Conservation (phyloP, 2,888 invertebrate species). For the Pimpla rufipes region DNA sequence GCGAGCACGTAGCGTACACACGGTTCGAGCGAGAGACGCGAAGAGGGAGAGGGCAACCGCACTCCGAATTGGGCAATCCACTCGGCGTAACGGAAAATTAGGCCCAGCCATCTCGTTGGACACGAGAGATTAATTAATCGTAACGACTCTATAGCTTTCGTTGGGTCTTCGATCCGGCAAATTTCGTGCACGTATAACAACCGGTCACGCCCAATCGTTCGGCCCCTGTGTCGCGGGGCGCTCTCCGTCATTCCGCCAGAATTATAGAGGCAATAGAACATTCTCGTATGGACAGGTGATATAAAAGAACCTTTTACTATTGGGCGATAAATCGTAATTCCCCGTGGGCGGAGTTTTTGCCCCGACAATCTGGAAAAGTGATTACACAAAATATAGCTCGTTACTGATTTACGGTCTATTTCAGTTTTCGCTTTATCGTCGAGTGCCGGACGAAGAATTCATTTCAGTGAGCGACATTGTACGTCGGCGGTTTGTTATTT, state of each 20-base stretch:
- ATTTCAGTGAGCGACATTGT: not conserved
- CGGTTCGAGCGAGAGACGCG: conserved; percentile 2
- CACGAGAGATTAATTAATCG: conserved; percentile 64
- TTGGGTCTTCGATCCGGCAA: conserved; percentile 37
- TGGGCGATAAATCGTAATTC: conserved; percentile 10
- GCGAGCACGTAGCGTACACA: not conserved
- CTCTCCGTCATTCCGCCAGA: conserved; percentile 16
- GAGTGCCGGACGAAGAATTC: not conserved
- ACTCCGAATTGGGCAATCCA: conserved; percentile 61
- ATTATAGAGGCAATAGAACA: conserved; percentile 17
- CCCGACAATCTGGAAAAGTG: not conserved
- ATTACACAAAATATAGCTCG: not conserved
- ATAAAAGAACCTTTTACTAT: conserved; percentile 13
- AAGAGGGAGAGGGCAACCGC: conserved; percentile 53
- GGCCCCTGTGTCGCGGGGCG: not conserved
- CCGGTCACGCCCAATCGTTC: conserved; percentile 43
- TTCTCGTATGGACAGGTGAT: not conserved
- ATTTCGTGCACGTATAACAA: conserved; percentile 41
- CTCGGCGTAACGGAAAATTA: conserved; percentile 67
- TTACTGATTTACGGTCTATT: not conserved
- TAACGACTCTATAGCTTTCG: conserved; percentile 44
- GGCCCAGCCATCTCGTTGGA: conserved; percentile 62
- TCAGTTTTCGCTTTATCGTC: not conserved
- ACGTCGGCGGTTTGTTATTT: not conserved
- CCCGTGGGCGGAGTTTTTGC: not conserved